These are phyloP conservation scores for Montipora capricornis DNA, from an alignment of 64 coral and sea anemone genomes.

Conservation along the genomic window DNA sequence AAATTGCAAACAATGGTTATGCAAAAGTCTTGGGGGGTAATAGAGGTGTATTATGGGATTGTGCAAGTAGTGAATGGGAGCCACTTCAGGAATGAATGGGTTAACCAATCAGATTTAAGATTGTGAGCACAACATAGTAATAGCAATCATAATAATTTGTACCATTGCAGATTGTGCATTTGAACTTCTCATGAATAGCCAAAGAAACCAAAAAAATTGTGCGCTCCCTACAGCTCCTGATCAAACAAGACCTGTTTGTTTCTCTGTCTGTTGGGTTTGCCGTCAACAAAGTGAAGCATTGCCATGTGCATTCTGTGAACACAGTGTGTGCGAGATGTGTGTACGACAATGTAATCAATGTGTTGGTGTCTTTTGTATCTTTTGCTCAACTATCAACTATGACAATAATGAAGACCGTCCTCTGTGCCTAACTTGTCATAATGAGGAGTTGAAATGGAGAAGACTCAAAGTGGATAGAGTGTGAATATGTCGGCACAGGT, in stretches of 20 bases:
- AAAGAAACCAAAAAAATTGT: constrained; percentile 44
- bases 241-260: constrained; percentile 11
- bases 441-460: constrained; percentile 66
- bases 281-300: constrained; percentile 63
- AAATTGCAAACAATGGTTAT: no score
- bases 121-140: background rate
- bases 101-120: no score
- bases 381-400: constrained; percentile 92
- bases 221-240: background rate
- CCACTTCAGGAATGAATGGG: no score
- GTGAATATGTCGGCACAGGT: background rate
- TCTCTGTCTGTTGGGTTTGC: constrained; percentile 84
- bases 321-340: constrained; percentile 89
- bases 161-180: constrained; percentile 68
- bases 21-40: no score
- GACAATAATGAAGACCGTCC: constrained; percentile 79
- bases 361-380: constrained; percentile 88
- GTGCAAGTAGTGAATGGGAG: no score
- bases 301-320: constrained; percentile 96
- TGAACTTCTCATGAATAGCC: constrained; percentile 79
- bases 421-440: constrained; percentile 85
- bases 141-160: background rate
- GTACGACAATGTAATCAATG: constrained; percentile 89
- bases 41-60: no score
- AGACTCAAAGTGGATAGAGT: constrained; percentile 45